Conservation (phyloP, 1,140 invertebrate genomes). For the Pectinophora gossypiella region DNA sequence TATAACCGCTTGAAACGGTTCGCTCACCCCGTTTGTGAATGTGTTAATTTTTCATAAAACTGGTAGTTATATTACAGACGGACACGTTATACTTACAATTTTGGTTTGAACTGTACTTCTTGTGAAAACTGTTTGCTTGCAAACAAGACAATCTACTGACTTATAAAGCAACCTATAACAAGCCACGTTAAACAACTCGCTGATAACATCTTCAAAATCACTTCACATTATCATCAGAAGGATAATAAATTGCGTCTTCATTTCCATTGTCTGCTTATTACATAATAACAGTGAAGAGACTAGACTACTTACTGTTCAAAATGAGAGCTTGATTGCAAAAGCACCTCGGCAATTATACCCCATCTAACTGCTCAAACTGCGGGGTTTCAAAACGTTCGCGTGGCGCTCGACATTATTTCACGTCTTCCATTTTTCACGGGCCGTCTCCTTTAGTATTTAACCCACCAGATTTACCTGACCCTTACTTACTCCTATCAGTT, state of each 20-base stretch:
- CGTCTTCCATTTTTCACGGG: slow-evolving; percentile 9
- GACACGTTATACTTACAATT: too few relatives aligned
- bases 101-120: too few relatives aligned
- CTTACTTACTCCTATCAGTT: not conserved
- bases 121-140: too few relatives aligned
- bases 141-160: too few relatives aligned
- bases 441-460: slow-evolving; percentile 3
- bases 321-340: slow-evolving; percentile 7
- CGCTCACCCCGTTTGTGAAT: too few relatives aligned
- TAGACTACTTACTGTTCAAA: slow-evolving; percentile 1
- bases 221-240: not conserved
- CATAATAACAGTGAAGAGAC: not conserved
- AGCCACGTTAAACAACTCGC: too few relatives aligned
- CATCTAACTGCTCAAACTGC: slow-evolving; percentile 3
- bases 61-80: too few relatives aligned
- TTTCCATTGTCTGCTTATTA: slow-evolving; percentile 2
- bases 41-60: too few relatives aligned
- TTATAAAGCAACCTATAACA: too few relatives aligned
- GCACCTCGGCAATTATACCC: not conserved
- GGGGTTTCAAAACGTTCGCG: not conserved
- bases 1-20: too few relatives aligned
- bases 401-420: slow-evolving; percentile 7
- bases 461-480: not conserved
- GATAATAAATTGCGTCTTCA: not conserved
- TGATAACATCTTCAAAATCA: too few relatives aligned